Percentiles rank a stretch among this genome's conserved stretches.
Conservation (phyloP, 2,113 vertebrate species). For the Ptilorrhoa leucosticta region DNA sequence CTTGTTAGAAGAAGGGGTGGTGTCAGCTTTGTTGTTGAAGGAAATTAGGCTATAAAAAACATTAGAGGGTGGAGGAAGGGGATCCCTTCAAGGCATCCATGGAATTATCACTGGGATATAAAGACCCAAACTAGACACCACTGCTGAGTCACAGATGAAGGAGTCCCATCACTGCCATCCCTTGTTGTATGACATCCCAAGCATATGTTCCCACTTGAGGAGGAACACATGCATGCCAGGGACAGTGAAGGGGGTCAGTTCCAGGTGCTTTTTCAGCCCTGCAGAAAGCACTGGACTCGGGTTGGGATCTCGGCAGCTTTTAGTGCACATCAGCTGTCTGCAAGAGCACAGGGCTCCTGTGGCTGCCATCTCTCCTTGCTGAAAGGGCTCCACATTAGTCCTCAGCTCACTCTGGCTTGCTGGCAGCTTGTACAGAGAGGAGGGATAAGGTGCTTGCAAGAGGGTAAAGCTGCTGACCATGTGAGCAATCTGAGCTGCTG, state of each 20-base stretch:
- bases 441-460: background rate
- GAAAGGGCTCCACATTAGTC: background rate
- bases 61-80: background rate
- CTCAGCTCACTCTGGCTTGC: background rate
- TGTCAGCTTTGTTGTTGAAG: background rate
- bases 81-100: background rate
- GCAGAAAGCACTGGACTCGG: rapidly evolving
- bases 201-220: background rate
- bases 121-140: background rate
- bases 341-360: background rate
- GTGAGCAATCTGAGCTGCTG: background rate
- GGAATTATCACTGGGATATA: background rate
- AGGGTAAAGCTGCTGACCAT: background rate
- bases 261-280: background rate
- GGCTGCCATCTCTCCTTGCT: background rate
- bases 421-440: background rate
- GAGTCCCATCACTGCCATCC: background rate
- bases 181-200: background rate
- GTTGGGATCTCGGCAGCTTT: background rate
- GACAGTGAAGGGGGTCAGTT: background rate
- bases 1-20: background rate
- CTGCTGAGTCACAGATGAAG: background rate
- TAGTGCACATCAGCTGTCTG: background rate
- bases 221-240: rapidly evolving
- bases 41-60: background rate